These are phyloP conservation scores for Phthorimaea operculella DNA, from an alignment of 1,140 invertebrate species.

Conservation along the genomic window DNA sequence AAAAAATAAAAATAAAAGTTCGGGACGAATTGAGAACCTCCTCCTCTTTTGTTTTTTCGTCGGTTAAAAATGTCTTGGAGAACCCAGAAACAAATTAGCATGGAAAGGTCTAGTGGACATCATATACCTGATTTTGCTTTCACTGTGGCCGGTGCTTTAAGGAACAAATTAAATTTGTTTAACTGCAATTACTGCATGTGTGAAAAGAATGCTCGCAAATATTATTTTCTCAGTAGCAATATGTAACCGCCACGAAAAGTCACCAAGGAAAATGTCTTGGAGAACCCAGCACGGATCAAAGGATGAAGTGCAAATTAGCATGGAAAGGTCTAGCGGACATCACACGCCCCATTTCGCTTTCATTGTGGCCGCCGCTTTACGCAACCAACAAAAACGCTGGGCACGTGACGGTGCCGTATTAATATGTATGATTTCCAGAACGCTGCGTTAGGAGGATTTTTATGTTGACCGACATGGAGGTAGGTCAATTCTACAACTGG, in stretches of 20 bases:
- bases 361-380: constrained; percentile 37
- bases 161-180: constrained; percentile 30
- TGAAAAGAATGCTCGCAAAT: too few relatives aligned
- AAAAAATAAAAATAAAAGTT: too few relatives aligned
- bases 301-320: constrained; percentile 14
- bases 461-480: neutral
- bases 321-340: constrained; percentile 18
- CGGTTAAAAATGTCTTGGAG: too few relatives aligned
- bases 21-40: too few relatives aligned
- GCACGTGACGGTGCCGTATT: constrained; percentile 28
- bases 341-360: constrained; percentile 29
- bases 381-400: constrained; percentile 26
- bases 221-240: too few relatives aligned
- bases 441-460: neutral
- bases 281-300: neutral
- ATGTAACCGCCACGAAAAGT: too few relatives aligned
- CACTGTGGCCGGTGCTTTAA: constrained; percentile 37
- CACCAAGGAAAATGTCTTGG: too few relatives aligned
- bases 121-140: constrained; percentile 29
- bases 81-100: constrained; percentile 12
- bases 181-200: too few relatives aligned
- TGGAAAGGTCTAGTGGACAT: constrained; percentile 18
- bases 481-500: neutral
- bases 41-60: too few relatives aligned
- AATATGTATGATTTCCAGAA: constrained; percentile 30